Evolutionary conservation across 2,797 vertebrate species (phyloP).

Genomic region (Myripristis jacobus): DNA sequence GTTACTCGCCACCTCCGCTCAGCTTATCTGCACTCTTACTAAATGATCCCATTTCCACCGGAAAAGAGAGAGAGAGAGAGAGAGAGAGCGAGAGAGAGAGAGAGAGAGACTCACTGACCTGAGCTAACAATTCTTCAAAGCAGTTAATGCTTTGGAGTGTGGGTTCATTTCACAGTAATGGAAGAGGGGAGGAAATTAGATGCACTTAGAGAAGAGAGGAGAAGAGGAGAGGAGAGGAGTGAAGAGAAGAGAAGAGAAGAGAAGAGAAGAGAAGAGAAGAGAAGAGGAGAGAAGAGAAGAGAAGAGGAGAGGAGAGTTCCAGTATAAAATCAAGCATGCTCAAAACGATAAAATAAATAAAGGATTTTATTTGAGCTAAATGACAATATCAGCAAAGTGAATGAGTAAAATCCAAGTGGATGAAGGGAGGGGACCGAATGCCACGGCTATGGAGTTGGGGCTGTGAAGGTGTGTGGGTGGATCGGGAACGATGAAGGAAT

Average conservation of each 20-base stretch:
- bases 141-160: not conserved
- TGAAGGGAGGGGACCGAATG: not conserved
- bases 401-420: conserved; percentile 16
- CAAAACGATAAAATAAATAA: not conserved
- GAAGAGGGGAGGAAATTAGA: conserved; percentile 4
- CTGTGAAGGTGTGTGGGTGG: conserved; percentile 27
- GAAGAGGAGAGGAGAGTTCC: conserved; percentile 10
- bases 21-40: conserved; percentile 65
- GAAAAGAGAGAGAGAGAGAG: conserved; percentile 54
- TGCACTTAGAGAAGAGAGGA: not conserved
- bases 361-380: conserved; percentile 8
- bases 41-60: conserved; percentile 77
- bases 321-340: not conserved
- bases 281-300: conserved; percentile 15
- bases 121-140: conserved; percentile 53
- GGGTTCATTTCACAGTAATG: conserved; percentile 27
- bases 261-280: conserved; percentile 5
- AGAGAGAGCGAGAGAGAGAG: conserved; percentile 14
- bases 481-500: conserved; percentile 36
- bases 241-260: conserved; percentile 7
- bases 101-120: conserved; percentile 13
- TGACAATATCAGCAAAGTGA: not conserved
- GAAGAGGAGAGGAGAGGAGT: conserved; percentile 10
- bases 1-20: conserved; percentile 41
- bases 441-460: conserved; percentile 1